Conservation (phyloP, 2,113 vertebrate species). For the Carollia perspicillata region DNA sequence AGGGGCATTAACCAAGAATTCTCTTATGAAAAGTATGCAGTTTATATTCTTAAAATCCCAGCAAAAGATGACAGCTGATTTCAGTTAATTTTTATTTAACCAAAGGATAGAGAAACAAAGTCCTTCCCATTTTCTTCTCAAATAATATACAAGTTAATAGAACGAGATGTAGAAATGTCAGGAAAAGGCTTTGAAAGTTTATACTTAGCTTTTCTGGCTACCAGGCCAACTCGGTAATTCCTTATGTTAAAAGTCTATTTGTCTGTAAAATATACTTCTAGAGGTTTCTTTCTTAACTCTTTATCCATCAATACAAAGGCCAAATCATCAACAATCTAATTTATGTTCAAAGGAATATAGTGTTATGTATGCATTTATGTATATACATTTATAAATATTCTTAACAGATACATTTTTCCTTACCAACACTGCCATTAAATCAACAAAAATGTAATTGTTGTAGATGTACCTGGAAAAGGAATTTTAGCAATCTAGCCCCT, state of each 20-base stretch:
- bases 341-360: neutral
- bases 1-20: neutral
- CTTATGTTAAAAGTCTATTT: neutral
- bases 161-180: conserved; percentile 40
- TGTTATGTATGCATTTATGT: neutral
- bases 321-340: neutral
- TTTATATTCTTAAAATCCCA: neutral
- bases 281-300: conserved; percentile 8
- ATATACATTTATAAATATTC: conserved; percentile 21
- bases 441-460: neutral
- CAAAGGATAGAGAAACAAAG: neutral
- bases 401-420: neutral
- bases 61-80: neutral
- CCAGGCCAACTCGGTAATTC: neutral
- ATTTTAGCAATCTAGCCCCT: neutral
- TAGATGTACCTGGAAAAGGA: neutral
- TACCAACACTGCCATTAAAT: conserved; percentile 2
- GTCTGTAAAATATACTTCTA: neutral
- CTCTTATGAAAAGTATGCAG: neutral
- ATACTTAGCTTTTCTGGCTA: neutral
- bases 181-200: neutral
- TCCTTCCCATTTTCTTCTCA: neutral
- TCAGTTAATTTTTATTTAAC: neutral
- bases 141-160: neutral
- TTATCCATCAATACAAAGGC: neutral